phyloP scores from a whole-genome alignment of 2,113 vertebrate genomes.

The Cromileptes altivelis region DNA sequence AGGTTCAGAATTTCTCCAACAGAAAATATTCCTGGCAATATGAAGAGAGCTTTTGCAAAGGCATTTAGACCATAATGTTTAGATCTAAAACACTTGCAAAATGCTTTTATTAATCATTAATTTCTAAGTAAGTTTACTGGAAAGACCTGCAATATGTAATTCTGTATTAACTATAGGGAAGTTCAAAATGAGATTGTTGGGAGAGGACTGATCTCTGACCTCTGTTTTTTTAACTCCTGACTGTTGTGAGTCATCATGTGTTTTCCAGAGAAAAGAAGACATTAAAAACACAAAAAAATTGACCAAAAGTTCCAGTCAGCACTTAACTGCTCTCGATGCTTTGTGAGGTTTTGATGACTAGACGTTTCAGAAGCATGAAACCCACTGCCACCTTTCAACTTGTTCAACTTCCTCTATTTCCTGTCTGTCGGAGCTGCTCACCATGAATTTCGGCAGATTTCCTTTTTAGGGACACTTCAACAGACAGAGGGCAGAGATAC shows the following conservation, averaged over 20 bases:
- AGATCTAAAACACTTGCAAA: neutral
- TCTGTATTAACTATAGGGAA: neutral
- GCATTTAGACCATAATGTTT: neutral
- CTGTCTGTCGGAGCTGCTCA: conserved; percentile 37
- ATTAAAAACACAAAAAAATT: conserved; percentile 5
- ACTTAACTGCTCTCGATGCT: neutral
- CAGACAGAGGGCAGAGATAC: conserved; percentile 47
- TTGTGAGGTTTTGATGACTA: conserved; percentile 60
- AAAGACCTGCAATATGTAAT: neutral
- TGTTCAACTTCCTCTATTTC: conserved; percentile 68
- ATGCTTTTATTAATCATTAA: too few relatives aligned
- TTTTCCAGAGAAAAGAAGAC: neutral
- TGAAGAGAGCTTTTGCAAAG: neutral
- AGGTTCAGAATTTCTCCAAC: neutral
- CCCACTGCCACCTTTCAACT: conserved; percentile 34
- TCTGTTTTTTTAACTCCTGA: neutral
- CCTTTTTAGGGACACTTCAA: conserved; percentile 44
- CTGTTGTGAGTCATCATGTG: neutral
- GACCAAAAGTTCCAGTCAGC: conserved; percentile 34
- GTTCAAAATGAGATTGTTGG: neutral
- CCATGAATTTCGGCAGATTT: conserved; percentile 45
- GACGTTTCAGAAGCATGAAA: conserved; percentile 27
- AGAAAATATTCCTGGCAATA: neutral
- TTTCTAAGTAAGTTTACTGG: neutral
- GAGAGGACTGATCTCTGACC: too few relatives aligned